Evolutionary conservation across 1,140 invertebrate species (phyloP).

Genomic region (Hermetia illucens): DNA sequence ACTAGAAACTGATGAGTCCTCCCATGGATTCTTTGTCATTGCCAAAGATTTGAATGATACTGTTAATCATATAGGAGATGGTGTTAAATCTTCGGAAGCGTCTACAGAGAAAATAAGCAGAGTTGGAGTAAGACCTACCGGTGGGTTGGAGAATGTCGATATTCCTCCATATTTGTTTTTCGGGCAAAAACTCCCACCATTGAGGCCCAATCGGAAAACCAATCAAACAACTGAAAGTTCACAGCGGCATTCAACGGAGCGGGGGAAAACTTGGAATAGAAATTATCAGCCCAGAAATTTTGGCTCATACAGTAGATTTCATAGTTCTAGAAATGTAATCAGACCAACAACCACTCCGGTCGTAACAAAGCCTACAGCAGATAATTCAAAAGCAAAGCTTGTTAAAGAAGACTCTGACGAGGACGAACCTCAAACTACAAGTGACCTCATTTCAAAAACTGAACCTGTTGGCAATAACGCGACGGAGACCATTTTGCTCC

Average conservation of each 20-base stretch:
- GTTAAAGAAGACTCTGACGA: not conserved
- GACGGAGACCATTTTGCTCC: too few relatives aligned
- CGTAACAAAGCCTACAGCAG: too few relatives aligned
- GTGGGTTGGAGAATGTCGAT: conserved; percentile 35
- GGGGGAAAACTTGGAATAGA: not conserved
- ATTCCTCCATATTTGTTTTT: conserved; percentile 55
- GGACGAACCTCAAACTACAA: not conserved
- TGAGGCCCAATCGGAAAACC: too few relatives aligned
- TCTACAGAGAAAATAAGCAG: conserved; percentile 8
- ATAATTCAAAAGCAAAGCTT: not conserved
- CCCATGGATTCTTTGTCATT: conserved; percentile 24
- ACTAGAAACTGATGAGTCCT: conserved; percentile 26
- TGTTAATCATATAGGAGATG: conserved; percentile 21
- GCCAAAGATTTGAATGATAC: conserved; percentile 27
- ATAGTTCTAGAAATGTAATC: too few relatives aligned
- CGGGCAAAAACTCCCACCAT: conserved; percentile 45
- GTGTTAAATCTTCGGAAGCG: conserved; percentile 7
- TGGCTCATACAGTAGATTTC: too few relatives aligned
- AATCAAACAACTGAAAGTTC: too few relatives aligned
- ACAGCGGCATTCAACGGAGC: too few relatives aligned
- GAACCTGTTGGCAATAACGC: too few relatives aligned
- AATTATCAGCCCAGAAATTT: too few relatives aligned
- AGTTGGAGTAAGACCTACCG: conserved; percentile 10
- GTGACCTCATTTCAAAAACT: too few relatives aligned
- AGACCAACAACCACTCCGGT: too few relatives aligned